Base-by-base conservation (phyloP, 1,140 invertebrate species). In the Bombus pyrosoma region DNA sequence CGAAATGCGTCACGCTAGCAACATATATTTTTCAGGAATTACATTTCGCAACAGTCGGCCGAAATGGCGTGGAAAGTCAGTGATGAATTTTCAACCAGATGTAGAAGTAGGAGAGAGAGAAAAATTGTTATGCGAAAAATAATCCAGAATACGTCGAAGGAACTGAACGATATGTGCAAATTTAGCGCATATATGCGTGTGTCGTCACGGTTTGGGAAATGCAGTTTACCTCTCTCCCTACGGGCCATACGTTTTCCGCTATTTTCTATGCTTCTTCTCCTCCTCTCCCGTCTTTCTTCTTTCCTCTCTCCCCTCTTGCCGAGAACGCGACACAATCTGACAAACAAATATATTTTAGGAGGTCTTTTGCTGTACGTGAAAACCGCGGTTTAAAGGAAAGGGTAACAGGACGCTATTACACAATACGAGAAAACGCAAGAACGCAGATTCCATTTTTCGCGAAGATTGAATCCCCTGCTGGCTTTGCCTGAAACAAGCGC, bases 321-420 rank as follows among this genome's bases (percentile, higher is more conserved):
- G 57, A 71, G 79, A 71, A 89, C 74, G 85, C 88, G 85, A 87
- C 84, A 78, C 83, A 87, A 86, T 91, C 85, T 91, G 91, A 88
- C 89, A 91, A 91, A 91, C 85, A 91, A 91, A 87, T 88, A 88
- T 88, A 89, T 90, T 89, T 90, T 81, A 89, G 41, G 66, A 87
- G 68, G 64, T 69, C 53, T 59, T 77, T 75, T 71, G 78, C 59
- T 34, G 68, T 43, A 68, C 37, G 47, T 69, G 79, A 57, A 80
- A 87, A 59, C 62, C 53, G 62, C 34, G 53, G 59, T 80, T 77
- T 66, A 57, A 73, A 72, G 43, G 43, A 37, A 80, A 69, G 32
- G 59, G 28, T 82, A 88, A 81, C 77, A 89, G 57, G 81, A 90
- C 57, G 37, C 74, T 71, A 62, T 85, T 81, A 83, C 66, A 57